Evolutionary conservation across 2,797 vertebrate genomes (phyloP), one percentile per base, ranked within the genome.

Genomic region (Novumbra hubbsi): DNA sequence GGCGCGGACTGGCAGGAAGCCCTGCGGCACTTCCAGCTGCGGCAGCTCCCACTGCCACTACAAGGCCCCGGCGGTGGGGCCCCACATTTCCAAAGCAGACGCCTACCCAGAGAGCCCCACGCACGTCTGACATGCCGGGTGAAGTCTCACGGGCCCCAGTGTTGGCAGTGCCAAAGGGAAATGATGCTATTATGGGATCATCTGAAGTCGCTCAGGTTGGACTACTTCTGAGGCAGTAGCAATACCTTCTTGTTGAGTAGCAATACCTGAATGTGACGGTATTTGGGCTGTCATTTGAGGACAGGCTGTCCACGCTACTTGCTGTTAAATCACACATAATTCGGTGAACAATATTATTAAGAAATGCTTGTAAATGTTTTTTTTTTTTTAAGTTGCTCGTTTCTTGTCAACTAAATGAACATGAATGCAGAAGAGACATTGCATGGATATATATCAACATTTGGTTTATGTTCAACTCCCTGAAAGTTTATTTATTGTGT

Each of bases 61-160:
- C 85, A 95, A 96, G 83, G 89, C 93, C 19, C 93, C 95, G 2
- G 84, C 91, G 0, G 92, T 94, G 81, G 88, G 93, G 83, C 87
- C 95, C 80, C 95, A 95, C 83, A 90, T 94, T 88, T 90, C 90
- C 89, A 96, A 96, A 86, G 89, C 92, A 0, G 94, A 96, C 80
- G 89, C 93, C 0, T 93, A 93, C 72, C 83, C 93, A 89, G 95
- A 95, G 82, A 93, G 90, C 84, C 95, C 94, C 0, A 93, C 94
- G 0, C 94, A 94, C 12, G 94, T 96, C 87, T 95, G 80, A 87
- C 52, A n/a, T 65, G 60, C 24, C 55, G 28, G 68, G 63, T 52
- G 3, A 17, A 32, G 1, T 19, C 27, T 19, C 16, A 52, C 34
- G 48, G 17, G 15, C 24, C 68, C 11, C 50, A 64, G 64, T 49